Conservation (phyloP, 1,140 invertebrate species). For the Neomicropteryx cornuta region DNA sequence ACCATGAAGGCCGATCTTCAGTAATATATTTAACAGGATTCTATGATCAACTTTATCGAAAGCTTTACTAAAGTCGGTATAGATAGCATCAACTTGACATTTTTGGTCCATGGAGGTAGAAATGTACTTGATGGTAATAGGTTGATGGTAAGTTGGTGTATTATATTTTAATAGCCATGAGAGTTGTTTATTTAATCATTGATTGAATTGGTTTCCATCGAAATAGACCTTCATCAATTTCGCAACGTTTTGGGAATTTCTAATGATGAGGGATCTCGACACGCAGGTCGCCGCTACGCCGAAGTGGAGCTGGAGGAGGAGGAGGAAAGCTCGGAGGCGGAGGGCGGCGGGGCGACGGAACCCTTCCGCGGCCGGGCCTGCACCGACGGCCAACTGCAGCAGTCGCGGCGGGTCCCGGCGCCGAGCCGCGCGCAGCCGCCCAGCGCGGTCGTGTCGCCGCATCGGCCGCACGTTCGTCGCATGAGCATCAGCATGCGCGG, state of each 20-base stretch:
- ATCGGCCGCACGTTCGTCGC: too few relatives aligned
- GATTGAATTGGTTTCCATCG: too few relatives aligned
- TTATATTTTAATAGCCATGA: too few relatives aligned
- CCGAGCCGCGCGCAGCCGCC: constrained; percentile 26
- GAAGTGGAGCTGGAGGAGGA: constrained; percentile 32
- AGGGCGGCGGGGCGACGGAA: constrained; percentile 16
- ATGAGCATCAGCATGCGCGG: constrained; percentile 46
- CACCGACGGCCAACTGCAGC: constrained; percentile 46
- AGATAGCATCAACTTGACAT: too few relatives aligned
- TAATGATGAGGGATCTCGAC: not conserved
- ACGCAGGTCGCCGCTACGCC: constrained; percentile 28
- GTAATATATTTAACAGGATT: too few relatives aligned
- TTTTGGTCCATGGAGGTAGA: too few relatives aligned
- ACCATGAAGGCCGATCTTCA: too few relatives aligned
- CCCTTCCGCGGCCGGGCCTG: constrained; percentile 50
- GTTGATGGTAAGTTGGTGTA: too few relatives aligned
- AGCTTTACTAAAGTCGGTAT: too few relatives aligned
- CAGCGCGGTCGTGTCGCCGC: constrained; percentile 32
- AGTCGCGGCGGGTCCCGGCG: constrained; percentile 37
- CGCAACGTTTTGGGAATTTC: not conserved
- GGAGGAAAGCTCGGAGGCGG: constrained; percentile 23
- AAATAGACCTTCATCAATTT: not conserved
- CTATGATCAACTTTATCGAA: too few relatives aligned
- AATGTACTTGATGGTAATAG: too few relatives aligned
- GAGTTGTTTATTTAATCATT: too few relatives aligned